Percentiles rank a stretch among this genome's conserved stretches.
Conservation (phyloP, 1,140 invertebrate genomes). For the Lepidurus packardi region DNA sequence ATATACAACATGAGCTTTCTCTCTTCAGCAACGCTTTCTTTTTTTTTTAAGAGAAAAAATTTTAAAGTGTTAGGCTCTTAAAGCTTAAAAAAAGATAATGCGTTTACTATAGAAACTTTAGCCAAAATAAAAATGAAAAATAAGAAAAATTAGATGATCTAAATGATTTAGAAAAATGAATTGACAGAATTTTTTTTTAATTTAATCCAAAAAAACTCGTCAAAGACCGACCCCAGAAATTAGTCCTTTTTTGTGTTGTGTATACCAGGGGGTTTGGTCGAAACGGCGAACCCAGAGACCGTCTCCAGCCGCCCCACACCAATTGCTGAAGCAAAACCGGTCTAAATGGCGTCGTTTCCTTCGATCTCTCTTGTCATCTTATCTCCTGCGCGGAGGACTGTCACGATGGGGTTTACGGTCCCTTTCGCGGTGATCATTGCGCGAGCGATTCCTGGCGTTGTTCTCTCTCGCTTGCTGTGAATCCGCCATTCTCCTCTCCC, state of each 20-base stretch:
- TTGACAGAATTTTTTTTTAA: not conserved
- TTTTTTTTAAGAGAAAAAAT: not conserved
- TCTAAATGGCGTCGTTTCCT: not conserved
- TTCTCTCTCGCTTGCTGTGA: constrained; percentile 52
- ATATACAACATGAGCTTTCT: not conserved
- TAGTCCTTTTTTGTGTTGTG: constrained; percentile 6
- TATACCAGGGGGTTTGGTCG: not conserved
- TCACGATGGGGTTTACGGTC: constrained; percentile 9
- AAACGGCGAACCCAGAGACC: constrained; percentile 12
- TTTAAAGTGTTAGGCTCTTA: not conserved
- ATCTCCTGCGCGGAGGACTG: constrained; percentile 16
- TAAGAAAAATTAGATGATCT: not conserved
- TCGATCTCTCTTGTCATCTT: constrained; percentile 24
- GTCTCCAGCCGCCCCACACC: too few species aligned
- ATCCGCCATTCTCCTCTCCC: constrained; percentile 66
- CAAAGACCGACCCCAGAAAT: constrained; percentile 17
- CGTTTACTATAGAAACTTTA: not conserved
- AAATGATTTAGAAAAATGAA: not conserved
- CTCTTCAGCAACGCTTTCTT: not conserved
- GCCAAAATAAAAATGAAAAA: constrained; percentile 24
- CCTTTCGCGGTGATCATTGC: constrained; percentile 22
- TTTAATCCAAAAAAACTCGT: not conserved
- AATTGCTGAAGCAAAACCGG: too few species aligned
- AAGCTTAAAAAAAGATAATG: too few species aligned
- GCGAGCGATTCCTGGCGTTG: constrained; percentile 40